Conservation (phyloP, 2,797 vertebrate genomes). For the Hephaestus fuliginosus region DNA sequence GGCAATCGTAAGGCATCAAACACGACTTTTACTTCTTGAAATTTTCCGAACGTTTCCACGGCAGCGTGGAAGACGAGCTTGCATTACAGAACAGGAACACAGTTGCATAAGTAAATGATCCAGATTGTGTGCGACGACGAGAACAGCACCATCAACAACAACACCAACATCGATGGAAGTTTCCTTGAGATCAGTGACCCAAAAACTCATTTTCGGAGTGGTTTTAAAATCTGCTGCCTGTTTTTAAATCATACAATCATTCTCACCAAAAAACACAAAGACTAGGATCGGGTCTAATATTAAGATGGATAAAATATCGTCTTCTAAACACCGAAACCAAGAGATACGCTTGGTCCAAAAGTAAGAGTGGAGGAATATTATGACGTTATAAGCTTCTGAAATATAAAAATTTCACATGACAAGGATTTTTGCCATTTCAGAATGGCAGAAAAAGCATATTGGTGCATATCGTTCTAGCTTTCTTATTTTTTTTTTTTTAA, state of each 20-base stretch:
- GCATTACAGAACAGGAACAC: constrained; percentile 60
- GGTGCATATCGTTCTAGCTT: constrained; percentile 78
- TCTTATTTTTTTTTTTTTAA: constrained; percentile 48
- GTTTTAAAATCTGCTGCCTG: constrained; percentile 59
- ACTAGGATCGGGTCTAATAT: constrained; percentile 45
- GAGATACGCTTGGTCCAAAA: constrained; percentile 42
- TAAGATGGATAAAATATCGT: constrained; percentile 52
- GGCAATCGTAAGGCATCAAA: constrained; percentile 74
- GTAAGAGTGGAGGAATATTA: constrained; percentile 53
- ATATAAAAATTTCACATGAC: constrained; percentile 80
- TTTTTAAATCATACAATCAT: constrained; percentile 57
- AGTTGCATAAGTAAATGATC: constrained; percentile 83
- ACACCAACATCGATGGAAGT: constrained; percentile 68
- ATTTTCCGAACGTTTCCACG: constrained; percentile 59
- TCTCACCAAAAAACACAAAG: constrained; percentile 65
- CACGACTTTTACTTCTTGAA: constrained; percentile 42
- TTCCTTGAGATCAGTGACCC: constrained; percentile 68
- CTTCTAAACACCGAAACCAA: constrained; percentile 57
- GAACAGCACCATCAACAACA: constrained; percentile 75
- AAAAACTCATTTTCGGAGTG: constrained; percentile 38
- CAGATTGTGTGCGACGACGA: constrained; percentile 72
- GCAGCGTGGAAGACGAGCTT: constrained; percentile 51
- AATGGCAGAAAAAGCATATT: constrained; percentile 56
- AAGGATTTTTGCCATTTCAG: constrained; percentile 61
- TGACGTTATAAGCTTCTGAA: constrained; percentile 70